Conservation (phyloP, 1,140 invertebrate genomes). For the Carposina sasakii region DNA sequence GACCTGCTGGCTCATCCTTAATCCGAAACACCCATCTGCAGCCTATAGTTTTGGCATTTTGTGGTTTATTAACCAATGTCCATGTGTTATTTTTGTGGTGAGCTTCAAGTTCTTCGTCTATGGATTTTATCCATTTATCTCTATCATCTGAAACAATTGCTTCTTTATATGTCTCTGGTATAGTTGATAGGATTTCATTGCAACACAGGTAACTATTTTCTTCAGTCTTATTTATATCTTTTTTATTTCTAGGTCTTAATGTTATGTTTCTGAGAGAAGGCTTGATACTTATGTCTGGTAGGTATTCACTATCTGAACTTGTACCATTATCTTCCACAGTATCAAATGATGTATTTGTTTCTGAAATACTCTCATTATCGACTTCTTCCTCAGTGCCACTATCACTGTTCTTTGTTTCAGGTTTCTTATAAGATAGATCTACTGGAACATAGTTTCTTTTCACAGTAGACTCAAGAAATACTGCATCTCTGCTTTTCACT, state of each 20-base stretch:
- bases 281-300: slow-evolving; percentile 12
- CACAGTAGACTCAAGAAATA: slow-evolving; percentile 29
- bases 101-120: slow-evolving; percentile 34
- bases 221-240: neutral
- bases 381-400: neutral
- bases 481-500: slow-evolving; percentile 31
- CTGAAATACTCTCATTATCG: neutral
- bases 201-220: slow-evolving; percentile 18
- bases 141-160: slow-evolving; percentile 17
- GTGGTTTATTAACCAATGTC: slow-evolving; percentile 32
- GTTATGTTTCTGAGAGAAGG: slow-evolving; percentile 15
- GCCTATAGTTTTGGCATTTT: slow-evolving; percentile 32
- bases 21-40: slow-evolving; percentile 52
- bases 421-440: slow-evolving; percentile 5
- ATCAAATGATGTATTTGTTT: slow-evolving; percentile 21
- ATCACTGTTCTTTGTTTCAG: slow-evolving; percentile 8
- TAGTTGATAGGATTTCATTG: slow-evolving; percentile 1
- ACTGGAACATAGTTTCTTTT: slow-evolving; percentile 26
- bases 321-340: slow-evolving; percentile 19
- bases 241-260: slow-evolving; percentile 15
- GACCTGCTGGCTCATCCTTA: slow-evolving; percentile 31
- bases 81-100: slow-evolving; percentile 33
- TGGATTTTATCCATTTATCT: slow-evolving; percentile 29
- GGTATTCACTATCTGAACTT: slow-evolving; percentile 22
- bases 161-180: slow-evolving; percentile 22